Percentiles rank a stretch among this genome's conserved stretches.
These are phyloP conservation scores for Cancer borealis DNA, from an alignment of 2,888 invertebrate species.

Conservation along the genomic window DNA sequence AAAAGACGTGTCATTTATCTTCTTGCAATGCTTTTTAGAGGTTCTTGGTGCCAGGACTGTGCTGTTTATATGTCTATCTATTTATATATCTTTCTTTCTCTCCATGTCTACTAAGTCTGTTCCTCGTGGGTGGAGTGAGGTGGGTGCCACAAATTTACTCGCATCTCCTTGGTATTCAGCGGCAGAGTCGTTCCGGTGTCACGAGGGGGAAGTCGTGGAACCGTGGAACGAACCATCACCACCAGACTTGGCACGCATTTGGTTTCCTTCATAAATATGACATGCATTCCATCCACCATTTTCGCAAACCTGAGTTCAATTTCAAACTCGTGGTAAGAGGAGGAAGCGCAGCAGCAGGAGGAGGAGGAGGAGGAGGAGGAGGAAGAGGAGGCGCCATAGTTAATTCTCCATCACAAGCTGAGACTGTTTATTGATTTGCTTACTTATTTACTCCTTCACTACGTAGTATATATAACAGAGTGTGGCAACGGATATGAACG, in stretches of 20 bases:
- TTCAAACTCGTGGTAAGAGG: no score
- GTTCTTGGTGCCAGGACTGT: slow-evolving; percentile 13
- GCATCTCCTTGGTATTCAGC: neutral
- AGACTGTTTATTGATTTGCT: neutral
- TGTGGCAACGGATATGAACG: neutral
- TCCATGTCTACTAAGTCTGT: neutral
- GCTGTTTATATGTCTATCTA: neutral
- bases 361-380: neutral
- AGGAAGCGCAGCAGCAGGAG: no score
- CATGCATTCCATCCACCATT: neutral
- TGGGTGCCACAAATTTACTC: neutral
- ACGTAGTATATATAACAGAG: neutral
- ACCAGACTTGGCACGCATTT: neutral
- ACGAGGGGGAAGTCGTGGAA: neutral
- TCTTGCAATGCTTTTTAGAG: slow-evolving; percentile 12
- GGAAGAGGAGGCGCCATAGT: neutral
- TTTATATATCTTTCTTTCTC: neutral
- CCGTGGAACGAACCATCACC: neutral
- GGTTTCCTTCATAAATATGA: neutral
- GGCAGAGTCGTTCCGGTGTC: neutral
- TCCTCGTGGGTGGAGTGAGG: neutral
- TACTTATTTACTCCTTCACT: neutral
- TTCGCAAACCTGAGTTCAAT: neutral
- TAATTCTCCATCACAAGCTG: neutral
- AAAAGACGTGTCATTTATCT: slow-evolving; percentile 3